Evolutionary conservation across 2,888 invertebrate genomes (phyloP).

Genomic region (Tortricodes alternella): DNA sequence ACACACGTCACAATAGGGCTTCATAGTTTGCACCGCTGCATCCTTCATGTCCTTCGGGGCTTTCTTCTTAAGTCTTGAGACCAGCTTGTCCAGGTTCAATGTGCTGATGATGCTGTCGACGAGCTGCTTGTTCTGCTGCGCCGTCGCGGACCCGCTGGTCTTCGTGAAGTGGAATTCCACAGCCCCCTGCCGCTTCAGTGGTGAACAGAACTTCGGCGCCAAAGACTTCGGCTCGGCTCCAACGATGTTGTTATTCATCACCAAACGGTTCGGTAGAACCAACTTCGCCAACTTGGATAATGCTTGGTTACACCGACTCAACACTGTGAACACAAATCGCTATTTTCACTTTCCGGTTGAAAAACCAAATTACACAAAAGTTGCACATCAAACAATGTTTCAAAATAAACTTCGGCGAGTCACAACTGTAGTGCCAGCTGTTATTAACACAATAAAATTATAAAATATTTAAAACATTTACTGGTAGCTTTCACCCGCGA

Average conservation of each 20-base stretch:
- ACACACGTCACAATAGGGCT: slow-evolving; percentile 67
- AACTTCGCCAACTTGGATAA: slow-evolving; percentile 56
- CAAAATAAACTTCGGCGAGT: not conserved
- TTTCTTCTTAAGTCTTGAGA: slow-evolving; percentile 60
- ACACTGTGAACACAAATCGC: slow-evolving; percentile 66
- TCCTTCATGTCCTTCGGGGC: slow-evolving; percentile 56
- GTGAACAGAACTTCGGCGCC: slow-evolving; percentile 64
- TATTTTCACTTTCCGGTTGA: slow-evolving; percentile 34
- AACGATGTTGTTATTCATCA: slow-evolving; percentile 54
- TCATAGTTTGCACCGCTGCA: slow-evolving; percentile 66
- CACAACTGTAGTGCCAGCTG: not conserved
- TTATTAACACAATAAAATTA: no score
- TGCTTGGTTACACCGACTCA: slow-evolving; percentile 68
- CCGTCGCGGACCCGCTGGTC: slow-evolving; percentile 41
- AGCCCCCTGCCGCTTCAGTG: slow-evolving; percentile 65
- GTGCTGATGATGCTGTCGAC: slow-evolving; percentile 64
- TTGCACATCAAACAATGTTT: not conserved
- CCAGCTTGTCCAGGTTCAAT: slow-evolving; percentile 58
- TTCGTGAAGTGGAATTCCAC: slow-evolving; percentile 68
- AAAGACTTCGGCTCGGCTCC: slow-evolving; percentile 52
- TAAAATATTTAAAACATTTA: no score
- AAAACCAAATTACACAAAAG: not conserved
- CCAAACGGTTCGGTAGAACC: slow-evolving; percentile 60
- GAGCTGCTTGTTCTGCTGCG: slow-evolving; percentile 65
- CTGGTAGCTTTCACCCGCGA: no score